Base-by-base conservation (phyloP, 2,888 invertebrate species). In the Copidosoma aretas region DNA sequence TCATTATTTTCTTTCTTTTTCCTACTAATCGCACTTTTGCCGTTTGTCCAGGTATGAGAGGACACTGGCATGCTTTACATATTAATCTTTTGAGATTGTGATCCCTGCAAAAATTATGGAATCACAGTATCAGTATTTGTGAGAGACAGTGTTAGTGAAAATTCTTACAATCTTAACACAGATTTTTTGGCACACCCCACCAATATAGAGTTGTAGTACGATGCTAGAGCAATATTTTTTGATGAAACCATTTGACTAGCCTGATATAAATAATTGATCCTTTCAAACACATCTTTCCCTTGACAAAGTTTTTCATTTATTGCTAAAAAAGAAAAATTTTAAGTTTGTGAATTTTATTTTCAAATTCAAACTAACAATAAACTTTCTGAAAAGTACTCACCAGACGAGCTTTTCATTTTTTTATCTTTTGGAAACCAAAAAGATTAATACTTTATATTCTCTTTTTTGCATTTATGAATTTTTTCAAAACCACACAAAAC, bases 231-330 rank as follows among this genome's bases (percentile, higher is more conserved):
- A 58, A 84, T 74, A 72, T 81, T 80, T 68, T 77, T 84, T 72
- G 84, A 83, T 61, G 84, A 85, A 64, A 87, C 80, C 32, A 82
- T 73, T 78, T 86, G 86, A 79, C 88, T 87, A 24, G 87, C 86
- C 88, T 89, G 77, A 41, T 90, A 89, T 25, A 91, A 84, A 78
- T 87, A 91, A 81, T 91, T 91, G 81, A 91, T 89, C 68, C 91
- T 85, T 77, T 90, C 88, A 77, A 91, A 89, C 25, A 88, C 86
- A 80, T 91, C 90, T 79, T 89, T 89, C 66, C 89, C 90, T 76
- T 87, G 87, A 69, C 90, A 88, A 81, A 87, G 86, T 78, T 86
- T 89, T 51, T 70, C 67, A 53, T 70, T 41, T 4, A 68, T 64
- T 32, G 66, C 71, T 68, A 32, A 68, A 64, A 46, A 53, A 21